Evolutionary conservation across 1,140 invertebrate species (phyloP), one percentile per base, ranked within the genome.

Genomic region (Chironomus striatipennis): DNA sequence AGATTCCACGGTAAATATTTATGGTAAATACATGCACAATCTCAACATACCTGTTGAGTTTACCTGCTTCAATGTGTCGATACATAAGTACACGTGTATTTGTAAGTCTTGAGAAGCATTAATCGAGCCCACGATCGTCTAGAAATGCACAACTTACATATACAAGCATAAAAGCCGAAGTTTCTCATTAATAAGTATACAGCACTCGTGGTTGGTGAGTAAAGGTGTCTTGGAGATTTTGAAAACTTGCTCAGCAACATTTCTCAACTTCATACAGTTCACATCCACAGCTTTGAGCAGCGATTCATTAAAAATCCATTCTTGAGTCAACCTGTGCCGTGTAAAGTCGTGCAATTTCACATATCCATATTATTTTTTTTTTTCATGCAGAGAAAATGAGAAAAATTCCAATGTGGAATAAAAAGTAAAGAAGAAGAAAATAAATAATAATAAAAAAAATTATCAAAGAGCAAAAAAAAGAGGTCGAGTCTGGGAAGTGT

Each of bases 261-360:
- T 70, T 70, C 20, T 70, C 17, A n/a, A 57, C 65, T 20, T 70
- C 65, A 18, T 70, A 18, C 18, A 18, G 17, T 9, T 15, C 65
- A 70, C 65, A 70, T 18, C 18, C n/a, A 10, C 65, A 70, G 20
- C 9, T 18, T 20, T 70, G 10, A 17, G 18, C 65, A 10, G n/a
- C 9, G 9, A 18, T 21, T 70, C 65, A 10, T 70, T 70, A 9
- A 18, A 10, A 12, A 57, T 21, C 65, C 65, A 70, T 70, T 70
- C 65, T 70, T 70, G 65, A 70, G 65, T 70, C 20, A 20, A 70
- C 65, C 65, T 70, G 65, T 70, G 65, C 65, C 65, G 65, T 70
- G 65, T 70, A 9, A 17, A 70, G 65, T 70, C 65, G 65, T 70
- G 65, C 47, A 57, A 57, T 12, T 57, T 57, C 47, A 12, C 47